Percentiles rank a stretch among this genome's conserved stretches.
These are phyloP conservation scores for Betta splendens DNA, from an alignment of 2,797 vertebrate species.

Conservation along the genomic window DNA sequence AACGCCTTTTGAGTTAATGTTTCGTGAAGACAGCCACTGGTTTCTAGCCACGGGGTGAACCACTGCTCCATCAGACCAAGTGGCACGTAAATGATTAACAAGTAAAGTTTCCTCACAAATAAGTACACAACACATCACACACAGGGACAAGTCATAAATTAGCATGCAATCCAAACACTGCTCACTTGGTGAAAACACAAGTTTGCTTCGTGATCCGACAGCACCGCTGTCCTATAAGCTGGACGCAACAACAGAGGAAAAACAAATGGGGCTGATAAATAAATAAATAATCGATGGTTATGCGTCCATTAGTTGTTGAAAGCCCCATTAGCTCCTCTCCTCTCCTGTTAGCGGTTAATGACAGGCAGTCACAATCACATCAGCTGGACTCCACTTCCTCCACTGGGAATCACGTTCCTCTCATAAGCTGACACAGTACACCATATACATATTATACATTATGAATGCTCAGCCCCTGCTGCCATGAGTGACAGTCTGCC, in stretches of 20 bases:
- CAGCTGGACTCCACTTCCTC: constrained; percentile 80
- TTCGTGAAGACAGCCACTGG: background rate
- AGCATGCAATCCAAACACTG: constrained; percentile 19
- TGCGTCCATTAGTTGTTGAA: constrained; percentile 84
- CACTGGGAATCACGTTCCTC: constrained; percentile 64
- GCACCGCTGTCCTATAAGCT: constrained; percentile 46
- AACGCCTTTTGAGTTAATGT: background rate
- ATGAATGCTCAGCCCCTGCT: constrained; percentile 17
- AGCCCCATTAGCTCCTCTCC: constrained; percentile 80
- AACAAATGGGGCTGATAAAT: constrained; percentile 75
- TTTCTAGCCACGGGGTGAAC: background rate
- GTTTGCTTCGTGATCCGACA: constrained; percentile 50
- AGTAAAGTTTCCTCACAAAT: constrained; percentile 17
- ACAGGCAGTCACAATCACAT: constrained; percentile 79
- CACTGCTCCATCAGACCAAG: background rate
- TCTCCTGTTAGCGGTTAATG: constrained; percentile 79
- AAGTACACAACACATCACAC: constrained; percentile 1
- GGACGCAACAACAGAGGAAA: constrained; percentile 60
- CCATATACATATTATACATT: constrained; percentile 32
- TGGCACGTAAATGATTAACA: constrained; percentile 2
- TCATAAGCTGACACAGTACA: constrained; percentile 43
- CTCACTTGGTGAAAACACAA: constrained; percentile 49
- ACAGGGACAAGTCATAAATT: constrained; percentile 11
- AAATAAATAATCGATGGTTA: constrained; percentile 82
- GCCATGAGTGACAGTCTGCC: background rate